phyloP scores from a whole-genome alignment of 1,140 invertebrate genomes.

The Cyclargus thomasi region DNA sequence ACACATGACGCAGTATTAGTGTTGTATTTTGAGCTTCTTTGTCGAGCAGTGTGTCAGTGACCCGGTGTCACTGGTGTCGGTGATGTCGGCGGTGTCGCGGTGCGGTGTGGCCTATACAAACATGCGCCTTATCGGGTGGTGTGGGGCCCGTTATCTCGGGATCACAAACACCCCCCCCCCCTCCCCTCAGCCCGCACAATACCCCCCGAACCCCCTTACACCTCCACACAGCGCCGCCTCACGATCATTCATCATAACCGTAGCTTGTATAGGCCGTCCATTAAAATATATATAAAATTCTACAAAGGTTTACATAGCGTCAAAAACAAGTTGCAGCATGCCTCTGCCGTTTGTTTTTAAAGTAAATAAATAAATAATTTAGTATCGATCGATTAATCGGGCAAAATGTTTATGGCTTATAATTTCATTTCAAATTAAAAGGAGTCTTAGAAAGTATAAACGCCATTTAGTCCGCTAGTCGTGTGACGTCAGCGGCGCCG shows the following conservation, averaged over 20 bases:
- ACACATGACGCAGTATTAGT: no score
- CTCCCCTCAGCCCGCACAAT: neutral
- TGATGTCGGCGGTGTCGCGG: constrained; percentile 1
- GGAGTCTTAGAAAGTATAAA: neutral
- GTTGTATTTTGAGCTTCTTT: no score
- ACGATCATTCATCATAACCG: no score
- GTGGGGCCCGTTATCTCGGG: constrained; percentile 45
- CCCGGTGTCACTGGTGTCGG: constrained; percentile 8
- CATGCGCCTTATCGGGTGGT: constrained; percentile 47
- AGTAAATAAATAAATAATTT: no score
- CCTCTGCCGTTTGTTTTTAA: no score
- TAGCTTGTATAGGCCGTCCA: no score
- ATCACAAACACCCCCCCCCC: constrained; percentile 35
- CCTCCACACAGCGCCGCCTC: neutral
- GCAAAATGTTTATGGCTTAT: neutral
- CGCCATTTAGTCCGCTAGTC: neutral
- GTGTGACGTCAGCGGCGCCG: constrained; percentile 40
- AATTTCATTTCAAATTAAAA: neutral
- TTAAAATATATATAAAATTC: no score
- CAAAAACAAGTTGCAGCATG: no score
- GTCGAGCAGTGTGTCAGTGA: constrained; percentile 21
- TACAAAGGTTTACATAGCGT: no score
- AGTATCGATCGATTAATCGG: no score
- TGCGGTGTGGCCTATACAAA: constrained; percentile 29
- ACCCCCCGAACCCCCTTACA: neutral